phyloP scores from a whole-genome alignment of 2,797 vertebrate species.

The Tolypeutes matacus region DNA sequence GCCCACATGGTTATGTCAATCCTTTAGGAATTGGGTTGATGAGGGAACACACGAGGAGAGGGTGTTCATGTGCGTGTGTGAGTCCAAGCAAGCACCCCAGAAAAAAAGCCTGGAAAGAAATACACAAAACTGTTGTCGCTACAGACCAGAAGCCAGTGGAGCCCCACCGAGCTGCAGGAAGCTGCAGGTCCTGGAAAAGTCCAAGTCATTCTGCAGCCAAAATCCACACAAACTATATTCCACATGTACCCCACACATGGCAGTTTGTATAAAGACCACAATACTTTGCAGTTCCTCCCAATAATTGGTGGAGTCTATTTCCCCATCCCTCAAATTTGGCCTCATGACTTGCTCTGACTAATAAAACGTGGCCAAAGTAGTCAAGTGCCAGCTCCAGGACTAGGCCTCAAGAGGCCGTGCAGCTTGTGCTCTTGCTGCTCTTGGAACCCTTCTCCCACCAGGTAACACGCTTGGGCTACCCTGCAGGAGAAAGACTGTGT shows the following conservation, averaged over 20 bases:
- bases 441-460: background rate
- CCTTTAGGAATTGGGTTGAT: background rate
- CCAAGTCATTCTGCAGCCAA: background rate
- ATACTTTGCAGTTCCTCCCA: background rate
- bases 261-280: background rate
- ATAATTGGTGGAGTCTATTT: background rate
- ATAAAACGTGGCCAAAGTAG: background rate
- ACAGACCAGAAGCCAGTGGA: background rate
- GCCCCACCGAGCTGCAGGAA: background rate
- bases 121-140: background rate
- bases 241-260: background rate
- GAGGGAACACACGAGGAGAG: background rate
- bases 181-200: background rate
- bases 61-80: background rate
- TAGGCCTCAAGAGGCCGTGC: background rate
- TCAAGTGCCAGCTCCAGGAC: background rate
- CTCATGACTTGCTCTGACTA: background rate
- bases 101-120: slow-evolving; percentile 21
- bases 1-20: background rate
- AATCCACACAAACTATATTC: background rate
- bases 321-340: background rate
- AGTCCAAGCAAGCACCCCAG: background rate
- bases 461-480: background rate
- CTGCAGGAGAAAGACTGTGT: background rate
- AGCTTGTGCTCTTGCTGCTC: background rate